phyloP scores from a whole-genome alignment of 2,888 invertebrate species.

The Eutolmus rufibarbis region DNA sequence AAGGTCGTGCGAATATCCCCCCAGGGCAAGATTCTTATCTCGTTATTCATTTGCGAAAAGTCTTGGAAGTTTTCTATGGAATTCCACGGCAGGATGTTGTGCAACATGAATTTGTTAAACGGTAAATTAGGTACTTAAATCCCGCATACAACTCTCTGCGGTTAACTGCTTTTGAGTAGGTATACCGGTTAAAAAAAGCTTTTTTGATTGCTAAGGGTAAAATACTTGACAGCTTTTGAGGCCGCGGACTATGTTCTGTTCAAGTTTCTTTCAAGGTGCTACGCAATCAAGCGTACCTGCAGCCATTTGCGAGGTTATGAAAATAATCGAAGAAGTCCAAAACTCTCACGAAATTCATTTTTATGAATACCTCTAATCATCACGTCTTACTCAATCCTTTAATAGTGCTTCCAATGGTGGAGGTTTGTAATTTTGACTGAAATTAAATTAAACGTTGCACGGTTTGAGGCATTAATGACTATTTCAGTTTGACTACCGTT shows the following conservation, averaged over 20 bases:
- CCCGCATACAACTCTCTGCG: background rate
- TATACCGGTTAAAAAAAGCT: background rate
- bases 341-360: background rate
- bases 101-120: constrained; percentile 14
- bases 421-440: background rate
- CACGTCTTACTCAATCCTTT: background rate
- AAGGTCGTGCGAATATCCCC: constrained; percentile 14
- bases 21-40: background rate
- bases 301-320: background rate
- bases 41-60: background rate
- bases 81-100: constrained; percentile 11
- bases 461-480: background rate
- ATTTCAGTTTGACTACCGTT: background rate
- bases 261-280: background rate
- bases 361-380: background rate
- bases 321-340: background rate
- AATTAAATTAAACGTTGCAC: background rate
- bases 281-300: background rate
- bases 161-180: background rate
- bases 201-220: background rate
- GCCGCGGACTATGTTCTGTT: background rate
- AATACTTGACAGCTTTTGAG: background rate
- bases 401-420: background rate
- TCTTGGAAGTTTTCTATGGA: background rate
- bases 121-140: background rate